A percentile compares a stretch with the other conserved stretches of the same genome.
Conservation (phyloP, 2,113 vertebrate species). For the Aegithalos caudatus region DNA sequence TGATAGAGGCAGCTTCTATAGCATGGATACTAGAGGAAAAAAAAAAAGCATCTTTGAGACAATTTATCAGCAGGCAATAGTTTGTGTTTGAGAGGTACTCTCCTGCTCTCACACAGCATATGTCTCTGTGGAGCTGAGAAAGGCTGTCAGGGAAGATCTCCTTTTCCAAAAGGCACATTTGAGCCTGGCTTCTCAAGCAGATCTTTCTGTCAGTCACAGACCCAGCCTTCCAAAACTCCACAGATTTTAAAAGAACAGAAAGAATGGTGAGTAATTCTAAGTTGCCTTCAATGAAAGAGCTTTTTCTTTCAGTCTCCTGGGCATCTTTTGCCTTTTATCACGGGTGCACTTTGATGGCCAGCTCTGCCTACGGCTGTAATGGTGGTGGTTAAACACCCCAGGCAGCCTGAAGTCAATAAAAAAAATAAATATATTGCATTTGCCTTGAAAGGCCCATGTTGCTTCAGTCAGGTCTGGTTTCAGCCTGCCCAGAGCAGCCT, state of each 20-base stretch:
- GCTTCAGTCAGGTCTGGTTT: not conserved
- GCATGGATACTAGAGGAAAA: not conserved
- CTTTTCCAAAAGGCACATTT: conserved; percentile 6
- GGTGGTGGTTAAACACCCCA: not conserved
- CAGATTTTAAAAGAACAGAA: not conserved
- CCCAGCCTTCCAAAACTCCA: not conserved
- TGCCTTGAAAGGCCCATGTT: not conserved
- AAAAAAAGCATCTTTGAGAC: conserved; percentile 14
- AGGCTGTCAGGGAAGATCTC: conserved; percentile 13
- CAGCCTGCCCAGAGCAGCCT: not conserved
- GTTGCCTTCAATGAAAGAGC: not conserved
- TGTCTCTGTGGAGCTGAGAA: conserved; percentile 26
- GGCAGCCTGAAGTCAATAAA: not conserved
- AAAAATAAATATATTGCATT: not conserved
- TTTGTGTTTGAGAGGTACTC: not conserved
- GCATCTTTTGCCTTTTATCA: not conserved
- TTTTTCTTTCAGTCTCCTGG: not conserved
- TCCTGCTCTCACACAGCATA: conserved; percentile 7
- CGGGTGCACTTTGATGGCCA: not conserved
- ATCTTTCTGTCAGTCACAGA: conserved; percentile 27
- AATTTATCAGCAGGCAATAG: not conserved
- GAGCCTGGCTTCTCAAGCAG: conserved; percentile 3
- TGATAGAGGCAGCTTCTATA: not conserved
- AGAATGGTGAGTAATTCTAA: not conserved
- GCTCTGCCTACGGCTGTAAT: not conserved